These are phyloP conservation scores for Tokudaia muenninki DNA, from an alignment of 2,797 vertebrate genomes.

Conservation along the genomic window DNA sequence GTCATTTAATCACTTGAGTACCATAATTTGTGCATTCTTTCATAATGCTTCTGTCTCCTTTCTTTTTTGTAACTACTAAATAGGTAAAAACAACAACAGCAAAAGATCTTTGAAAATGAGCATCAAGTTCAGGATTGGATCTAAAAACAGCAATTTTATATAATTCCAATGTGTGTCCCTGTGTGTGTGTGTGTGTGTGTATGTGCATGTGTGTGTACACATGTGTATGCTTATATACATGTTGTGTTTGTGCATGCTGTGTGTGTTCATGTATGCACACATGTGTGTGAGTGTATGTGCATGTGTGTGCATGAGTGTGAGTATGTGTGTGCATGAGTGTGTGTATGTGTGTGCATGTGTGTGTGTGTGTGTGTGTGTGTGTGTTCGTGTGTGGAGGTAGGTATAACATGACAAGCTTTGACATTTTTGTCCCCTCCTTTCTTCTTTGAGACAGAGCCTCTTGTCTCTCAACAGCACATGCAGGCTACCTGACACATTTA, in stretches of 20 bases:
- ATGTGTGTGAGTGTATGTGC: neutral
- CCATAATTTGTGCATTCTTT: neutral
- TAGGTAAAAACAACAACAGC: neutral
- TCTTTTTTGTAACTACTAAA: neutral
- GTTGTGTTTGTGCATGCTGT: no score
- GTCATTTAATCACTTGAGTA: neutral
- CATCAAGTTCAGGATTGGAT: neutral
- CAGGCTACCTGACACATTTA: neutral
- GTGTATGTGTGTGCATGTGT: neutral
- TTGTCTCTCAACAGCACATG: neutral
- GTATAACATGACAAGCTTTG: neutral
- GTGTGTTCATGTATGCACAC: no score
- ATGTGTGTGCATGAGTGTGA: neutral
- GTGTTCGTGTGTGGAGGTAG: no score
- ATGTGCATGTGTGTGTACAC: no score
- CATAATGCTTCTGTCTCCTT: neutral
- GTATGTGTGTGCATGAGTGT: neutral
- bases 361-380: no score
- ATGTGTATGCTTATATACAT: no score
- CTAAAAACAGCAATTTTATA: neutral
- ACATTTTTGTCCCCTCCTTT: neutral
- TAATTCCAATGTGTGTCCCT: neutral
- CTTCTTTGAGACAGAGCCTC: neutral
- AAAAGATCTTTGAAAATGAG: neutral
- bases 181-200: neutral